phyloP scores from a whole-genome alignment of 1,140 invertebrate genomes.

The Onthophagus taurus region DNA sequence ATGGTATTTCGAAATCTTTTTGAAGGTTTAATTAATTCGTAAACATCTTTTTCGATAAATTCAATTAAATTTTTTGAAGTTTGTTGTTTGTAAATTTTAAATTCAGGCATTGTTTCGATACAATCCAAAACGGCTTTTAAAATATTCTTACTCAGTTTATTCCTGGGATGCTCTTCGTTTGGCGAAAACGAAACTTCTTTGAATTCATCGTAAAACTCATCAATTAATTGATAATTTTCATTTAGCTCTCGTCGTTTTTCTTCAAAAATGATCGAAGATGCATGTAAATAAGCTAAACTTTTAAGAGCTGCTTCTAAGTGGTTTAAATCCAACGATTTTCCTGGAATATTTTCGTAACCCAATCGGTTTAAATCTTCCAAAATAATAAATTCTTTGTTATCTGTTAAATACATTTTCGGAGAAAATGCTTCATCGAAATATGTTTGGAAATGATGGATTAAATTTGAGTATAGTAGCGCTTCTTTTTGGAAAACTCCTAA shows the following conservation, averaged over 20 bases:
- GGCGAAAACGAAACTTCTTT: conserved; percentile 39
- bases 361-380: conserved; percentile 39
- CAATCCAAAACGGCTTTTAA: conserved; percentile 39
- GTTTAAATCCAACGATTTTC: conserved; percentile 38
- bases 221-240: conserved; percentile 24
- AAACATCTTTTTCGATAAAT: conserved; percentile 27
- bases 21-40: conserved; percentile 40
- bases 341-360: conserved; percentile 34
- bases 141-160: conserved; percentile 38
- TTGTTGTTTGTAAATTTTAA: conserved; percentile 19
- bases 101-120: conserved; percentile 31
- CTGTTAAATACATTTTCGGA: conserved; percentile 38
- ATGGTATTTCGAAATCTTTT: conserved; percentile 44
- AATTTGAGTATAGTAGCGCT: conserved; percentile 34
- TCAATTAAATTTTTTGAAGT: conserved; percentile 27
- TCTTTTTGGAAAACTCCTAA: conserved; percentile 44
- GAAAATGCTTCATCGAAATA: conserved; percentile 17
- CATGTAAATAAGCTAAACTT: conserved; percentile 45
- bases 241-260: conserved; percentile 34
- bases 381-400: conserved; percentile 37
- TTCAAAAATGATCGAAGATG: conserved; percentile 45
- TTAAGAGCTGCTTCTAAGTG: conserved; percentile 40
- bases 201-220: conserved; percentile 37
- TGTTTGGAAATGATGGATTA: conserved; percentile 34
- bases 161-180: conserved; percentile 29